phyloP scores from a whole-genome alignment of 2,888 invertebrate species.

The Plutella xylostella region DNA sequence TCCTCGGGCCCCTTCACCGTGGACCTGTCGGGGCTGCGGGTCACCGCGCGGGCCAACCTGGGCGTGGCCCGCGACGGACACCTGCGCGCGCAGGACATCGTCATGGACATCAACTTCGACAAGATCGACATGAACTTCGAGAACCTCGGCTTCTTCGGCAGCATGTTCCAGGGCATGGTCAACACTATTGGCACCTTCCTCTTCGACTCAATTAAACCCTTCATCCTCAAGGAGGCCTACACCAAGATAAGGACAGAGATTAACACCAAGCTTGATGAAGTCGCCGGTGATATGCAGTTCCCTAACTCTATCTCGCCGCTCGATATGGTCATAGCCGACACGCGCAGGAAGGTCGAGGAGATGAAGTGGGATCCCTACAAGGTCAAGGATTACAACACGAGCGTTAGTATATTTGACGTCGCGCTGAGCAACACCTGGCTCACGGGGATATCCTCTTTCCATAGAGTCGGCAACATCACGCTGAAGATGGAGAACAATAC shows the following conservation, averaged over 20 bases:
- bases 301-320: slow-evolving; percentile 89
- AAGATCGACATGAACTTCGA: slow-evolving; percentile 85
- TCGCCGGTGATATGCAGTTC: slow-evolving; percentile 77
- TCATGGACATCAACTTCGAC: slow-evolving; percentile 81
- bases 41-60: slow-evolving; percentile 76
- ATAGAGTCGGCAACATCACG: slow-evolving; percentile 83
- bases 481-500: slow-evolving; percentile 80
- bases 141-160: slow-evolving; percentile 82
- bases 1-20: slow-evolving; percentile 84
- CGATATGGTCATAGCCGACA: slow-evolving; percentile 84
- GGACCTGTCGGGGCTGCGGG: slow-evolving; percentile 76
- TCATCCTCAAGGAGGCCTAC: slow-evolving; percentile 82
- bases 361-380: slow-evolving; percentile 81
- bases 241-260: slow-evolving; percentile 79
- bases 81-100: slow-evolving; percentile 81
- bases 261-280: slow-evolving; percentile 77
- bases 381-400: slow-evolving; percentile 79
- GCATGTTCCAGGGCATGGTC: slow-evolving; percentile 77
- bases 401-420: slow-evolving; percentile 76
- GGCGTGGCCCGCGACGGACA: slow-evolving; percentile 81
- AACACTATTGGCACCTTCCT: slow-evolving; percentile 86
- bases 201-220: slow-evolving; percentile 89
- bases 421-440: slow-evolving; percentile 81
- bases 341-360: slow-evolving; percentile 74
- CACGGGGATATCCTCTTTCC: slow-evolving; percentile 83